A percentile compares a stretch with the other conserved stretches of the same genome.
Evolutionary conservation across 2,888 invertebrate species (phyloP).

Genomic region (Eugnorisma glareosa): DNA sequence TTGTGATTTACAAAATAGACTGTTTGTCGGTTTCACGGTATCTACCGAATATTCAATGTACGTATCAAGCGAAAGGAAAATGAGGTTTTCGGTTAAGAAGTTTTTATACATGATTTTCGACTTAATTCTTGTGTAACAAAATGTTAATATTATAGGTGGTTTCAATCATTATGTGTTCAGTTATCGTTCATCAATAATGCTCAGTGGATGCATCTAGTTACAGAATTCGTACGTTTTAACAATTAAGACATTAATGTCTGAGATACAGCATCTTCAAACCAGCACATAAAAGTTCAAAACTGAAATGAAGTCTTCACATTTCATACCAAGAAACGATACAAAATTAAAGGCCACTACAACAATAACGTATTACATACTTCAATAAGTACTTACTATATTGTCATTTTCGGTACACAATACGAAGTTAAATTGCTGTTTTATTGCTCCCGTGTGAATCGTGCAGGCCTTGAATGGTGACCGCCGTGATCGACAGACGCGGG

Average conservation of each 20-base stretch:
- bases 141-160: neutral
- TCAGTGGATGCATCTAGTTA: neutral
- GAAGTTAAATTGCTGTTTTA: constrained; percentile 64
- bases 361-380: constrained; percentile 32
- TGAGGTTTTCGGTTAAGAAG: neutral
- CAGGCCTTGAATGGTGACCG: constrained; percentile 63
- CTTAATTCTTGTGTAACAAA: neutral
- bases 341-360: neutral
- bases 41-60: neutral
- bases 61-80: constrained; percentile 1
- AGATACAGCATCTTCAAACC: neutral
- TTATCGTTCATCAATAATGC: too few species aligned
- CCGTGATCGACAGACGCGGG: constrained; percentile 63
- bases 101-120: neutral
- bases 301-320: neutral
- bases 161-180: neutral
- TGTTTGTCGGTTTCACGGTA: neutral
- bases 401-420: constrained; percentile 58
- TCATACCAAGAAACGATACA: constrained; percentile 12
- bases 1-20: constrained; percentile 17
- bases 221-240: neutral
- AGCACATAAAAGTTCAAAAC: neutral
- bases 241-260: neutral
- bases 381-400: constrained; percentile 50
- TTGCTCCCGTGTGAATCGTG: constrained; percentile 54